Percentiles rank a stretch among this genome's conserved stretches.
These are phyloP conservation scores for Tupaia chinensis DNA, from an alignment of 2,113 vertebrate species.

Conservation along the genomic window DNA sequence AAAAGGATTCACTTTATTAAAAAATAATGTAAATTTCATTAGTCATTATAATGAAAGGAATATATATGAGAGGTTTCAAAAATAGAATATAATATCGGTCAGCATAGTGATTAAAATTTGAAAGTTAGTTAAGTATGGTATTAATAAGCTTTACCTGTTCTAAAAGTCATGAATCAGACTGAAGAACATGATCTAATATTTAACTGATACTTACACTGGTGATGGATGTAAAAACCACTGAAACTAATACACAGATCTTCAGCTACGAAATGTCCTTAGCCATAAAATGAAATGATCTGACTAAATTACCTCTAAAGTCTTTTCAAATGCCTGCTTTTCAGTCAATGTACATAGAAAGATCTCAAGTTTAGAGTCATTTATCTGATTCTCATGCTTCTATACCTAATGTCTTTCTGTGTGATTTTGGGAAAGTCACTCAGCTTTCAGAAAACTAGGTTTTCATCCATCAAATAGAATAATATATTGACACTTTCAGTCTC, in stretches of 20 bases:
- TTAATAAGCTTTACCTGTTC: background rate
- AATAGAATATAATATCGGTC: background rate
- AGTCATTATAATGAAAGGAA: background rate
- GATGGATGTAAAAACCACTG: background rate
- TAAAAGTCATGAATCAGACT: background rate
- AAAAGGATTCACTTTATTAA: background rate
- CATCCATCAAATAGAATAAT: background rate
- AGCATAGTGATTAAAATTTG: background rate
- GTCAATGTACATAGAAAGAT: background rate
- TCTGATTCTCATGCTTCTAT: background rate
- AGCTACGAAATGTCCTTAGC: background rate
- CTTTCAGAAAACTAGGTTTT: slow-evolving; percentile 11
- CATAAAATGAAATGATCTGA: background rate
- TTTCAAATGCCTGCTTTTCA: background rate
- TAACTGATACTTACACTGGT: background rate
- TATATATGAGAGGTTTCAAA: background rate
- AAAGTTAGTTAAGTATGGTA: background rate
- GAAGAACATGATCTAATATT: background rate
- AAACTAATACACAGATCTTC: background rate
- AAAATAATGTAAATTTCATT: background rate
- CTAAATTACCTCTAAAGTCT: background rate
- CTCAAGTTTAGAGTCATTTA: background rate
- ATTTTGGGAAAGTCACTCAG: background rate
- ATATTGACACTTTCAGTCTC: background rate
- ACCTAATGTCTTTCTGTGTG: background rate